A percentile compares a stretch with the other conserved stretches of the same genome.
Evolutionary conservation across 2,888 invertebrate genomes (phyloP).

Genomic region (Nematopogon swammerdamellus): DNA sequence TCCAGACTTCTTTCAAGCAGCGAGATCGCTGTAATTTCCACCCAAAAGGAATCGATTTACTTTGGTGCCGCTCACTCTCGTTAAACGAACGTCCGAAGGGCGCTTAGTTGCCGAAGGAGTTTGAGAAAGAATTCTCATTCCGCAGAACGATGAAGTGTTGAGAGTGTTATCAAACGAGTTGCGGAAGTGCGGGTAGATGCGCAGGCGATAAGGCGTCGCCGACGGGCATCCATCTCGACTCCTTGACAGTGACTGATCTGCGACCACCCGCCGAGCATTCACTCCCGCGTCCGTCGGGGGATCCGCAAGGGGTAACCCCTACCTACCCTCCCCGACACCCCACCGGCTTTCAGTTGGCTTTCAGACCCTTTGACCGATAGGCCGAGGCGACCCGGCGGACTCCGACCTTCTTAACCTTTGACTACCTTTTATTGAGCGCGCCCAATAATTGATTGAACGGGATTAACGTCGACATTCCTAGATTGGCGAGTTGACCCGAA

Average conservation of each 20-base stretch:
- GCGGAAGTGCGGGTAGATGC: neutral
- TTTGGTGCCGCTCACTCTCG: no score
- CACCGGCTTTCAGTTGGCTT: neutral
- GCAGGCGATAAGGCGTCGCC: neutral
- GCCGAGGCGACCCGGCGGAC: neutral
- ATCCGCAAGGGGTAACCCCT: no score
- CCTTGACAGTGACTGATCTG: neutral
- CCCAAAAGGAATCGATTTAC: no score
- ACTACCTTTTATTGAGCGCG: neutral
- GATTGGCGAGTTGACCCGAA: neutral
- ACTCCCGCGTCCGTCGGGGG: no score
- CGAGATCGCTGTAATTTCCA: no score
- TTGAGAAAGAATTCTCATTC: no score
- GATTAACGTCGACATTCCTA: neutral
- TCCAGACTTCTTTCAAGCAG: no score
- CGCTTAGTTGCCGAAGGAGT: no score
- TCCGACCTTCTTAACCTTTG: neutral
- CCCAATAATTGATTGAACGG: neutral
- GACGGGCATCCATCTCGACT: neutral
- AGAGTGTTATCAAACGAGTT: neutral
- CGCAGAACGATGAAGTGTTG: neutral
- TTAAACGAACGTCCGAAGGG: no score
- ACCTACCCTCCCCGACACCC: neutral
- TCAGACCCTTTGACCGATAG: neutral
- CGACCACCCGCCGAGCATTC: neutral